phyloP scores from a whole-genome alignment of 2,797 vertebrate species.

The Triplophysa bombifrons region DNA sequence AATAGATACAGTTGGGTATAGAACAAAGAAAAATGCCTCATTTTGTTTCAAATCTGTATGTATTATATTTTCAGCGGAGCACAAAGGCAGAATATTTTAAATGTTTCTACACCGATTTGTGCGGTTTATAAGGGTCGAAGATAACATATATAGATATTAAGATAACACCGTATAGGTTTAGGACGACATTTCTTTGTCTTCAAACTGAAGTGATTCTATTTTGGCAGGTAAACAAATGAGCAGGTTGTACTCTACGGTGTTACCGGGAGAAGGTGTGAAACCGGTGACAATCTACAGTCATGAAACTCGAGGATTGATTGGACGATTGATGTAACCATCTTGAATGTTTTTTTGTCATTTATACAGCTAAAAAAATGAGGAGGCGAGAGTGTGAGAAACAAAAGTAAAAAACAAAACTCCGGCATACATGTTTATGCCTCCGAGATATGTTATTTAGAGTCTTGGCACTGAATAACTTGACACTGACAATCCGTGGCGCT shows the following conservation, averaged over 20 bases:
- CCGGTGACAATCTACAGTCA: not conserved
- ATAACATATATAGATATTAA: not conserved
- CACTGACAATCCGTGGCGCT: not conserved
- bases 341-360: not conserved
- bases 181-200: not conserved
- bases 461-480: slow-evolving; percentile 26
- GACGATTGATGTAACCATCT: not conserved
- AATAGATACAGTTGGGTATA: not conserved
- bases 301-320: not conserved
- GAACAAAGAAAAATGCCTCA: not conserved
- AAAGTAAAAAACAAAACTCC: not conserved
- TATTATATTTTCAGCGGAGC: no score
- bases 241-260: not conserved
- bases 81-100: no score
- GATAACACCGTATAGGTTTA: not conserved
- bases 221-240: not conserved
- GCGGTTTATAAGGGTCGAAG: not conserved
- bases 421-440: not conserved
- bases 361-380: not conserved
- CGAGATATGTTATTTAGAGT: slow-evolving; percentile 15
- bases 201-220: not conserved
- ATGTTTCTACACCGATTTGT: no score
- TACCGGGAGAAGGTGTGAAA: not conserved
- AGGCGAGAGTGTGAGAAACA: not conserved
- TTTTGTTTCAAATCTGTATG: not conserved